These are phyloP conservation scores for Knipowitschia caucasica DNA, from an alignment of 2,797 vertebrate species.

Conservation along the genomic window DNA sequence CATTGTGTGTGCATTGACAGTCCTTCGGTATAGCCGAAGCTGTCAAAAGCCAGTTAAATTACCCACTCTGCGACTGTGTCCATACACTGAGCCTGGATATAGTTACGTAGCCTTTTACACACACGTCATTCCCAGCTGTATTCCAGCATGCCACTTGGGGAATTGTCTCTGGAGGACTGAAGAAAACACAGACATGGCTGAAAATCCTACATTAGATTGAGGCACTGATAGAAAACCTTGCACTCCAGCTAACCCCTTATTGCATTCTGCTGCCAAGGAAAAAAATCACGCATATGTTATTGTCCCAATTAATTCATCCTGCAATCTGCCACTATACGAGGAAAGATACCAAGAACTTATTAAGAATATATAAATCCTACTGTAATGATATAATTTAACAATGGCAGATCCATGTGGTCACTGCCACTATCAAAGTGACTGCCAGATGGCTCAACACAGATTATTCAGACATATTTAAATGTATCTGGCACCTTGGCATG, in stretches of 20 bases:
- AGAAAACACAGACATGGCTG: constrained; percentile 42
- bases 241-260: constrained; percentile 38
- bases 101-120: constrained; percentile 31
- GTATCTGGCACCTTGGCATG: constrained; percentile 28
- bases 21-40: constrained; percentile 88
- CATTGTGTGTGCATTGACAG: constrained; percentile 64
- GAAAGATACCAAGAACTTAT: constrained; percentile 15
- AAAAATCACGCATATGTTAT: constrained; percentile 11
- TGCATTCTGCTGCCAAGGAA: constrained; percentile 30
- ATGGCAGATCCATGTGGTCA: constrained; percentile 28
- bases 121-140: constrained; percentile 37
- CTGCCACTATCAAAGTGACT: constrained; percentile 32
- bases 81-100: constrained; percentile 46
- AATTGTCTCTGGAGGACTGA: constrained; percentile 43
- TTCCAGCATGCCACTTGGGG: constrained; percentile 40
- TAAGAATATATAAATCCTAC: constrained; percentile 33
- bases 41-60: constrained; percentile 94
- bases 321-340: constrained; percentile 14
- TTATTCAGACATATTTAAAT: constrained; percentile 57
- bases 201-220: constrained; percentile 47
- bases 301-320: constrained; percentile 26
- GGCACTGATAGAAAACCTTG: constrained; percentile 36
- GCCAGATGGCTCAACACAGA: constrained; percentile 41
- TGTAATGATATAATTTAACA: constrained; percentile 26
- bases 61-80: constrained; percentile 76